These are phyloP conservation scores for Perizoma affinitatum DNA, from an alignment of 2,888 invertebrate species.

Conservation along the genomic window DNA sequence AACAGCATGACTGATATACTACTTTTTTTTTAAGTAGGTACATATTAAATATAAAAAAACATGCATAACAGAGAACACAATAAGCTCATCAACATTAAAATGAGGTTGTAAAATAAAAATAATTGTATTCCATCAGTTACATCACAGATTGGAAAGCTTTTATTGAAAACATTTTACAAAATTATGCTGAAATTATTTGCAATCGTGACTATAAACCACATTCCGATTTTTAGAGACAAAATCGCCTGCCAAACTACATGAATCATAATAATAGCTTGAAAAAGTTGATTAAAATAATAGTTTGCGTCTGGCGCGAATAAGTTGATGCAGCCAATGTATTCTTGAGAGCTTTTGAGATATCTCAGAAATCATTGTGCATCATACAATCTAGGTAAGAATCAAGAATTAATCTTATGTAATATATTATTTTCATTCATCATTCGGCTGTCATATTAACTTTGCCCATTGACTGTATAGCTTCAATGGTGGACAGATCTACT, in stretches of 20 bases:
- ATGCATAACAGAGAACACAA: too few species aligned
- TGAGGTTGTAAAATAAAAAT: neutral
- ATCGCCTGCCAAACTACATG: too few species aligned
- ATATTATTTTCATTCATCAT: neutral
- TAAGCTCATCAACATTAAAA: too few species aligned
- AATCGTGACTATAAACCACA: neutral
- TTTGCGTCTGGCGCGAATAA: neutral
- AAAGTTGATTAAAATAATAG: too few species aligned
- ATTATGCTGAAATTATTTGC: neutral
- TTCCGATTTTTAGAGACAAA: too few species aligned
- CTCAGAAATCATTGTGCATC: slow-evolving; percentile 15
- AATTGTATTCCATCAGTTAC: slow-evolving; percentile 3
- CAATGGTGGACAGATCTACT: slow-evolving; percentile 90
- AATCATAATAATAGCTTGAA: too few species aligned
- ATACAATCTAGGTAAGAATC: neutral
- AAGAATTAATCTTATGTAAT: neutral
- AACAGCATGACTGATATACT: too few species aligned
- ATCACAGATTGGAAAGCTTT: neutral
- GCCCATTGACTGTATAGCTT: slow-evolving; percentile 72
- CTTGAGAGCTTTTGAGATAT: slow-evolving; percentile 4
- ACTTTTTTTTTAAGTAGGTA: too few species aligned
- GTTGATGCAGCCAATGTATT: neutral
- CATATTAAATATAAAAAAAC: too few species aligned
- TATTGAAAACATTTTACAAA: neutral
- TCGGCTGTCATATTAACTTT: slow-evolving; percentile 67